Percentiles rank a stretch among this genome's conserved stretches.
phyloP scores from a whole-genome alignment of 2,888 invertebrate species.

The Machimus rusticus region DNA sequence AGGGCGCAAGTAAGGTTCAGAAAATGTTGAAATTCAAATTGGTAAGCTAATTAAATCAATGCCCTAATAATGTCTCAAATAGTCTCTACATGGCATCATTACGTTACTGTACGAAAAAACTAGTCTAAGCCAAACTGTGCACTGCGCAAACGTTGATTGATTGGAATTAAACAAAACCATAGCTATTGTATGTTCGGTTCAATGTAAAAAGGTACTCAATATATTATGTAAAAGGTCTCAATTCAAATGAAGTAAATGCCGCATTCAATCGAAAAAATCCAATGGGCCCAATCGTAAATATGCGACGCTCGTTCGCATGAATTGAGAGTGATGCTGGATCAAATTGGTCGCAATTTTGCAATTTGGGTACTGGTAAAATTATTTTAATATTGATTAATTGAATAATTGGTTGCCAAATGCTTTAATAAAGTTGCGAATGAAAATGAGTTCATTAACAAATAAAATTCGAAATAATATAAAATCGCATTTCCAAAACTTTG shows the following conservation, averaged over 20 bases:
- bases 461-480: slow-evolving; percentile 38
- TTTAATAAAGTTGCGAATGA: slow-evolving; percentile 33
- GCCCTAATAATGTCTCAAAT: slow-evolving; percentile 13
- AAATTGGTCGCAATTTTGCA: not conserved
- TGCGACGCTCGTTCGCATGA: not conserved
- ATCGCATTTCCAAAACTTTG: slow-evolving; percentile 44
- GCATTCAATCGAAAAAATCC: slow-evolving; percentile 28
- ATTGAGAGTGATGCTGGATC: not conserved
- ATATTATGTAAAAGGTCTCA: slow-evolving; percentile 18
- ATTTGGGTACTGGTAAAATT: not conserved
- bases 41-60: slow-evolving; percentile 30
- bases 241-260: slow-evolving; percentile 30
- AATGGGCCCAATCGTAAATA: not conserved
- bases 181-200: slow-evolving; percentile 10
- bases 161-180: slow-evolving; percentile 25
- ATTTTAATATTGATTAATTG: not conserved
- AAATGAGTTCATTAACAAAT: slow-evolving; percentile 28
- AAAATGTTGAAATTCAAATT: slow-evolving; percentile 23
- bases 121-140: slow-evolving; percentile 42
- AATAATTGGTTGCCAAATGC: slow-evolving; percentile 21
- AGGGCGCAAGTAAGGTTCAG: not conserved
- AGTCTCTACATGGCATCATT: slow-evolving; percentile 26
- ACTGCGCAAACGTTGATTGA: slow-evolving; percentile 39
- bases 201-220: slow-evolving; percentile 29
- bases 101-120: slow-evolving; percentile 20